phyloP scores from a whole-genome alignment of 2,888 invertebrate species.

The Perizoma flavofasciatum region DNA sequence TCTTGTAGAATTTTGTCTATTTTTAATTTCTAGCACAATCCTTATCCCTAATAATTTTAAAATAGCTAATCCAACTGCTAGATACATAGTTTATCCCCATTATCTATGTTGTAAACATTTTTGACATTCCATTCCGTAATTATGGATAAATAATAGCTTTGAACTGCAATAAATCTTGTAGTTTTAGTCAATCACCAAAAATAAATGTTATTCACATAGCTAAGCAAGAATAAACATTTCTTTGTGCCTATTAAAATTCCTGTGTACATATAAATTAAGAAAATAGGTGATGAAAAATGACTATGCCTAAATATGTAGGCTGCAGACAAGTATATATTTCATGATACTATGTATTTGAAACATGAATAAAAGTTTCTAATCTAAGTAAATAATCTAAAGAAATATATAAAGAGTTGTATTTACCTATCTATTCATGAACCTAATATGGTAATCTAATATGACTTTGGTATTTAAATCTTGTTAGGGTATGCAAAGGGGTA shows the following conservation, averaged over 20 bases:
- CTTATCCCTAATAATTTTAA: slow-evolving; percentile 12
- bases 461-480: slow-evolving; percentile 78
- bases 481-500: slow-evolving; percentile 52
- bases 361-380: too few species aligned
- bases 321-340: too few species aligned
- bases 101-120: slow-evolving; percentile 13
- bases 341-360: too few species aligned
- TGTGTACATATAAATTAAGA: too few species aligned
- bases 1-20: slow-evolving; percentile 16
- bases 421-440: slow-evolving; percentile 52
- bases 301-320: too few species aligned
- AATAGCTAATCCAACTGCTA: slow-evolving; percentile 9
- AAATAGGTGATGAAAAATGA: too few species aligned
- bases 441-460: slow-evolving; percentile 74
- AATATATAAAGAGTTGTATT: slow-evolving; percentile 53
- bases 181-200: slow-evolving; percentile 12
- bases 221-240: background rate
- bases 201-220: background rate
- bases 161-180: slow-evolving; percentile 17
- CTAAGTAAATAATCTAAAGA: too few species aligned
- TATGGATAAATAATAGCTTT: slow-evolving; percentile 20
- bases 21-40: slow-evolving; percentile 14
- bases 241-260: background rate
- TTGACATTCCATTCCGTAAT: slow-evolving; percentile 23
- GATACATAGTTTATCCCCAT: slow-evolving; percentile 3